Percentiles rank a stretch among this genome's conserved stretches.
Conservation (phyloP, 1,140 invertebrate genomes). For the Drosophila eugracilis region DNA sequence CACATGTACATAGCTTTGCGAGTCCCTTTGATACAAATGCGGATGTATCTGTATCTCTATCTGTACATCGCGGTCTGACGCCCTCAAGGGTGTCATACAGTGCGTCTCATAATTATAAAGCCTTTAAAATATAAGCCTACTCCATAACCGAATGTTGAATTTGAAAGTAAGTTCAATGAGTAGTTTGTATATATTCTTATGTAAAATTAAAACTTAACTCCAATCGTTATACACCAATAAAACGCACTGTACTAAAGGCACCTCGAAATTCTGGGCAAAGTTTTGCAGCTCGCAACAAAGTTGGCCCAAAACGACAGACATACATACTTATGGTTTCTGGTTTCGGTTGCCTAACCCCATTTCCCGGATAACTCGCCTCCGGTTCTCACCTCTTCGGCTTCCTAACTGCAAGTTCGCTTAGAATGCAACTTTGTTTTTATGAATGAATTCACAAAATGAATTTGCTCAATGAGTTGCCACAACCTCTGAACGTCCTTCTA, state of each 20-base stretch:
- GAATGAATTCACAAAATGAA: slow-evolving; percentile 24
- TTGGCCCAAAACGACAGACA: slow-evolving; percentile 9
- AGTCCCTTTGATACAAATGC: neutral
- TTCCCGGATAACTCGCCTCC: neutral
- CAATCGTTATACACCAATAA: no score
- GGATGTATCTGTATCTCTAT: slow-evolving; percentile 14
- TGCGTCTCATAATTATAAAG: slow-evolving; percentile 8
- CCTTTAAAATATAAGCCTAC: neutral
- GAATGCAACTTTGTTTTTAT: slow-evolving; percentile 22
- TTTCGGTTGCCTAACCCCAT: neutral
- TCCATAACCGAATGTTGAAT: no score
- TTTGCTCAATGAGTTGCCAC: slow-evolving; percentile 12
- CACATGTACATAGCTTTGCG: neutral
- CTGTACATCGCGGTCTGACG: slow-evolving; percentile 18
- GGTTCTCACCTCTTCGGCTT: slow-evolving; percentile 1
- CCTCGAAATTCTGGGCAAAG: slow-evolving; percentile 3
- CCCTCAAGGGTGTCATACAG: slow-evolving; percentile 14
- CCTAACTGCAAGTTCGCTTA: slow-evolving; percentile 4
- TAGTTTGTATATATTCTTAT: no score
- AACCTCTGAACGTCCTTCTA: slow-evolving; percentile 1
- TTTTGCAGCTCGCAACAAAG: slow-evolving; percentile 1
- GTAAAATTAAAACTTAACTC: no score
- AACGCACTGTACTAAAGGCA: neutral
- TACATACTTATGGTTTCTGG: slow-evolving; percentile 6
- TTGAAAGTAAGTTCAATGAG: no score